These are phyloP conservation scores for Drosophila multiciliata DNA, from an alignment of 2,888 invertebrate species.

Conservation along the genomic window DNA sequence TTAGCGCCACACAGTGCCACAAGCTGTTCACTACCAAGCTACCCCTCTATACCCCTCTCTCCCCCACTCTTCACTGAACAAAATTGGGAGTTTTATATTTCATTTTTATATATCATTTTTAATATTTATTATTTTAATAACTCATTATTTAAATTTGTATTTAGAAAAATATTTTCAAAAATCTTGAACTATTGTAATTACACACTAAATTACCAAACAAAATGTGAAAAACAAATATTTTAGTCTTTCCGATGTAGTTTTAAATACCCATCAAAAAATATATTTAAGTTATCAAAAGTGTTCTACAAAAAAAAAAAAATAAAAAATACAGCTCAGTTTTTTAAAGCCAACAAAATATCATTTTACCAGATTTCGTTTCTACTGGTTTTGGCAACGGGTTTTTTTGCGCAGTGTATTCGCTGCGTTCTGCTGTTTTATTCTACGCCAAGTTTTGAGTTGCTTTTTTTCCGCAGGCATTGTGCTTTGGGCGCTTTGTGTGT, in stretches of 20 bases:
- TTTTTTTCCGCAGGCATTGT: conserved; percentile 36
- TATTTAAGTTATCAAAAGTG: background rate
- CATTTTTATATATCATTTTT: background rate
- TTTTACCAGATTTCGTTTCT: background rate
- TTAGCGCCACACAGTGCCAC: conserved; percentile 64
- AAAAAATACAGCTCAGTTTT: background rate
- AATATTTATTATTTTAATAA: background rate
- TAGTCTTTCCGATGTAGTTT: background rate
- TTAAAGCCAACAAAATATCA: background rate
- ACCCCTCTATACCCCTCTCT: no score
- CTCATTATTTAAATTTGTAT: background rate
- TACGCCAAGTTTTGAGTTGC: conserved; percentile 36
- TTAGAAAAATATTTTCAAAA: background rate
- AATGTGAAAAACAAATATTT: background rate
- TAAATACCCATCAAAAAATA: background rate
- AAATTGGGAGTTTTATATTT: background rate
- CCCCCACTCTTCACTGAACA: background rate
- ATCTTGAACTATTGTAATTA: background rate
- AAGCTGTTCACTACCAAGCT: conserved; percentile 9
- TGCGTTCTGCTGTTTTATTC: conserved; percentile 11
- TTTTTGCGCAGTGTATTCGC: conserved; percentile 13
- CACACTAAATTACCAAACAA: background rate
- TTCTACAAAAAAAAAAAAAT: background rate
- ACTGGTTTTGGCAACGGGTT: background rate
- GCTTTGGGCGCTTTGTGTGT: conserved; percentile 15